These are phyloP conservation scores for Narcine bancroftii DNA, from an alignment of 2,113 vertebrate species.

Conservation along the genomic window DNA sequence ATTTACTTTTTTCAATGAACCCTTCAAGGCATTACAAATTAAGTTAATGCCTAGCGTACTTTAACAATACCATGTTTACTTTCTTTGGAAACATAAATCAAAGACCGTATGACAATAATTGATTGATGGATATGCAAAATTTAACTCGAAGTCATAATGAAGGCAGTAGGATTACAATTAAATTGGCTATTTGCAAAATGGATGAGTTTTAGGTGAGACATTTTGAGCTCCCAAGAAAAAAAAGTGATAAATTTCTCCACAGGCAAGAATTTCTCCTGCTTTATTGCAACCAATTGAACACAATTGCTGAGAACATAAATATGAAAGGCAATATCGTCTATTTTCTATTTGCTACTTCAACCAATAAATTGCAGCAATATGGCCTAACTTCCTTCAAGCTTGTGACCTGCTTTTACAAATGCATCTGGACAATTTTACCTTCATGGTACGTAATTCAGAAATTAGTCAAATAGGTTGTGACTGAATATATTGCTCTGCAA, in stretches of 20 bases:
- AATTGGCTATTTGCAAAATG: not conserved
- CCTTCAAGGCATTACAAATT: not conserved
- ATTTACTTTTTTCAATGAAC: not conserved
- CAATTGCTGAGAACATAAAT: not conserved
- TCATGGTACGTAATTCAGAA: not conserved
- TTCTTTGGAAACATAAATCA: not conserved
- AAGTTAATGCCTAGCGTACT: not conserved
- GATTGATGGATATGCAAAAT: too few species aligned
- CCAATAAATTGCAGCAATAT: not conserved
- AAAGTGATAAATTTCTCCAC: not conserved
- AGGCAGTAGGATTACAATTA: not conserved
- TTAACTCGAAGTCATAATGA: not conserved
- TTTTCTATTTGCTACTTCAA: not conserved
- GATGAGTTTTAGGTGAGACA: not conserved
- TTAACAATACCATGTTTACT: not conserved
- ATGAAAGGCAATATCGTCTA: not conserved
- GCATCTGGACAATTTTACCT: not conserved
- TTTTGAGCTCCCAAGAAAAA: not conserved
- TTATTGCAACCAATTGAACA: not conserved
- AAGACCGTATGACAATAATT: too few species aligned
- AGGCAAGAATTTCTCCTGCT: not conserved
- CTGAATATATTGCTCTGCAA: not conserved
- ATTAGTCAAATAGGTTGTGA: not conserved
- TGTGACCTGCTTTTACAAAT: not conserved
- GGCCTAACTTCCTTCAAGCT: not conserved